Evolutionary conservation across 2,113 vertebrate species (phyloP).

Genomic region (Vimba vimba): DNA sequence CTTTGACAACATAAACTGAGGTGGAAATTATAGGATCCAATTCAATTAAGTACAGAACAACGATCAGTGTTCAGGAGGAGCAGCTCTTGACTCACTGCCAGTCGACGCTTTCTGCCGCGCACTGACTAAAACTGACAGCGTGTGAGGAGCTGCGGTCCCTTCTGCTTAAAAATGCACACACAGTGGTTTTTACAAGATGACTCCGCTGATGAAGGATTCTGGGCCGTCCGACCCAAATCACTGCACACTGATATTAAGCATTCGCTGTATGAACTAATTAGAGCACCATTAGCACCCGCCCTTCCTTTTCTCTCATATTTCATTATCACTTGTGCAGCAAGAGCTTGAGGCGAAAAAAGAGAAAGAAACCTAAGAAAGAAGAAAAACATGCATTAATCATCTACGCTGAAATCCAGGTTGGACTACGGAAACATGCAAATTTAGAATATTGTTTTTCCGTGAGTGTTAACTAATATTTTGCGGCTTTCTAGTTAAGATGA

Average conservation of each 20-base stretch:
- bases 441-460: conserved; percentile 52
- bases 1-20: conserved; percentile 15
- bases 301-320: conserved; percentile 59
- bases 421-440: conserved; percentile 53
- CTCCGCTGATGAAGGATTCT: conserved; percentile 57
- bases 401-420: conserved; percentile 52
- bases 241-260: conserved; percentile 58
- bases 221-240: conserved; percentile 46
- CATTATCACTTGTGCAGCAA: conserved; percentile 55
- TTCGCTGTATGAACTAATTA: conserved; percentile 65
- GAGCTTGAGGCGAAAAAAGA: conserved; percentile 46
- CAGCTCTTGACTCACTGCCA: conserved; percentile 23
- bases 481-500: neutral
- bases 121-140: conserved; percentile 7
- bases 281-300: conserved; percentile 58
- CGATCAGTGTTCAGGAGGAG: conserved; percentile 13
- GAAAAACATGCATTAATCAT: conserved; percentile 59
- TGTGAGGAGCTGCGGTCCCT: neutral
- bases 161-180: conserved; percentile 30
- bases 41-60: conserved; percentile 32
- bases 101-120: neutral
- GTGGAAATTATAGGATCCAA: conserved; percentile 32
- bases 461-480: conserved; percentile 28
- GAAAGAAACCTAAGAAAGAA: conserved; percentile 20
- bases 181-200: conserved; percentile 19